Evolutionary conservation across 2,797 vertebrate genomes (phyloP), one percentile per base, ranked within the genome.

Genomic region (Aldrovandia affinis): DNA sequence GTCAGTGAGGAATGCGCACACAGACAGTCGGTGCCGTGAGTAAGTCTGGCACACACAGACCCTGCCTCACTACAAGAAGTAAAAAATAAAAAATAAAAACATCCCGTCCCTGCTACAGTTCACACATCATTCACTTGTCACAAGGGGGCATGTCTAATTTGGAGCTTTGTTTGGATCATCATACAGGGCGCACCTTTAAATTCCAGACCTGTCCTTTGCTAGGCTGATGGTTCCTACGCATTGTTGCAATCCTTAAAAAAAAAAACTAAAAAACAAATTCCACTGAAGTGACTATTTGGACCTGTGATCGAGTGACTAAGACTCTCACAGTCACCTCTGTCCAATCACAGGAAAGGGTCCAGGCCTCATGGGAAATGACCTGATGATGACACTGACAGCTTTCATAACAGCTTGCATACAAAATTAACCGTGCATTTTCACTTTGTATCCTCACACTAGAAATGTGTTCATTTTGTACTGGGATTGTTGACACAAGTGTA

Each of bases 41-140:
- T 57, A 44, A 50, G 54, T 78, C 84, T 85, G 80, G 80, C 28
- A 73, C 18, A 61, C 28, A 78, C 28, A 25, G 84, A 78, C 55
- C 55, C 55, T 57, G 10, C 55, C 55, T 57, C 55, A 2, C 14
- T 50, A 25, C 2, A 30, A 18, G 44, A 15, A 25, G 47, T 9
- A 59, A 1, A 80, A 14, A 59, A 7, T 52, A 30, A 80, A 52
- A 77, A 12, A 33, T 3, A 83, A 88, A 86, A 20, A 57, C 65
- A 20, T 68, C 86, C 88, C 88, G 84, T 88, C 86, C 90, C 88
- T 89, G 88, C 84, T 89, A 88, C 8, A 87, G 93, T 95, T 95
- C 94, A 94, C 86, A 68, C 36, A 78, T 89, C 89, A 93, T 94
- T 95, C 93, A 94, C 85, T 87, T 75, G 7, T 44, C 70, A 75